These are phyloP conservation scores for Vanacampus margaritifer DNA, from an alignment of 2,113 vertebrate species.

Conservation along the genomic window DNA sequence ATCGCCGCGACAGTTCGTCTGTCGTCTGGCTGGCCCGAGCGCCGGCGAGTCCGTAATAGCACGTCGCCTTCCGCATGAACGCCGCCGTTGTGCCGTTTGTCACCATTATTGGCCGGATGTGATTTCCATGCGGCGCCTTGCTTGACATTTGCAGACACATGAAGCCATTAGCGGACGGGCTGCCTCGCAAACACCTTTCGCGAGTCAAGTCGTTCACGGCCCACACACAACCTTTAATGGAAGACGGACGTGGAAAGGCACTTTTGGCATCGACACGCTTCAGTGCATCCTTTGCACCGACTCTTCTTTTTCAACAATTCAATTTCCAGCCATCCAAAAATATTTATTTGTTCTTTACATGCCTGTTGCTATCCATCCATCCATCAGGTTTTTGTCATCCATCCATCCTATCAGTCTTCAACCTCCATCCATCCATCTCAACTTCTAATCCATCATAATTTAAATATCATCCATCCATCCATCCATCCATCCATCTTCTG, in stretches of 20 bases:
- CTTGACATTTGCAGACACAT: slow-evolving; percentile 64
- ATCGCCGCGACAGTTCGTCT: slow-evolving; percentile 29
- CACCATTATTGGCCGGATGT: slow-evolving; percentile 54
- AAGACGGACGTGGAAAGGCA: not conserved
- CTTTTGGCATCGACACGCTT: not conserved
- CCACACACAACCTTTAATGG: not conserved
- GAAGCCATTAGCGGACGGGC: slow-evolving; percentile 29
- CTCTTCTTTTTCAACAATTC: not conserved
- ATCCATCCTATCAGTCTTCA: too few relatives aligned
- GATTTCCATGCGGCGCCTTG: slow-evolving; percentile 51
- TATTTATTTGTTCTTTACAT: not conserved
- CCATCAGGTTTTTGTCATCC: too few relatives aligned
- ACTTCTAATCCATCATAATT: too few relatives aligned
- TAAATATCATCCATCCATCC: too few relatives aligned
- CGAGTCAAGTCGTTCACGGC: not conserved
- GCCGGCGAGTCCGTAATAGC: slow-evolving; percentile 43
- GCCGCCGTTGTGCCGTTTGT: slow-evolving; percentile 45
- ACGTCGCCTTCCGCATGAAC: slow-evolving; percentile 48
- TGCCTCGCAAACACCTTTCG: slow-evolving; percentile 2
- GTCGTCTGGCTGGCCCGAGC: slow-evolving; percentile 16
- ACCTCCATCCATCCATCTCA: too few relatives aligned
- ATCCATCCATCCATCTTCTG: not conserved
- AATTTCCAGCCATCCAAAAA: not conserved
- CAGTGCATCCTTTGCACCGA: too few relatives aligned
- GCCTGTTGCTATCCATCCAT: too few relatives aligned